Conservation (phyloP, 2,113 vertebrate species). For the Rhinolophus sinicus region DNA sequence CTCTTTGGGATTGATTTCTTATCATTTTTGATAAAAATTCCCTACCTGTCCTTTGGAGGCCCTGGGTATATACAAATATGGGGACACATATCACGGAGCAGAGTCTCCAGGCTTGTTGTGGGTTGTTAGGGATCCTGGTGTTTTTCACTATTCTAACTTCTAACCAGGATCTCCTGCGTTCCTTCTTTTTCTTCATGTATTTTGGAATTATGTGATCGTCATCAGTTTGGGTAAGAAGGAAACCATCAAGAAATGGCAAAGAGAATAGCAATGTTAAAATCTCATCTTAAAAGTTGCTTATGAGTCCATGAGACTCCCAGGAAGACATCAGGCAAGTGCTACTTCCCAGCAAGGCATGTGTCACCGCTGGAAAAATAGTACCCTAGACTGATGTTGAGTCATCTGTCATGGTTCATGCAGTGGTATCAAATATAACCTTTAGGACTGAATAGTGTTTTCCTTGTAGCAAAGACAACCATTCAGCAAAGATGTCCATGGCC, state of each 20-base stretch:
- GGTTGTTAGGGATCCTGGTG: background rate
- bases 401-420: background rate
- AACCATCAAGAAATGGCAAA: background rate
- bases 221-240: background rate
- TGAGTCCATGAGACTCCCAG: background rate
- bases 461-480: background rate
- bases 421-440: background rate
- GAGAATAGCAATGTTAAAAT: background rate
- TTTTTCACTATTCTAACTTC: background rate
- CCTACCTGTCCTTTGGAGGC: background rate
- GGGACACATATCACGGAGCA: background rate
- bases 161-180: background rate
- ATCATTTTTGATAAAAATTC: conserved; percentile 7
- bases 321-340: background rate
- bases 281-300: background rate
- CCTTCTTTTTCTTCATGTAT: background rate
- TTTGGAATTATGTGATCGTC: background rate
- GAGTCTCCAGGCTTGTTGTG: background rate
- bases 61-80: background rate
- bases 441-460: background rate
- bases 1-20: conserved; percentile 13
- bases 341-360: background rate
- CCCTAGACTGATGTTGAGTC: background rate
- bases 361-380: background rate
- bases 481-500: background rate